Evolutionary conservation across 2,797 vertebrate genomes (phyloP).

Genomic region (Sebastes vulpes): DNA sequence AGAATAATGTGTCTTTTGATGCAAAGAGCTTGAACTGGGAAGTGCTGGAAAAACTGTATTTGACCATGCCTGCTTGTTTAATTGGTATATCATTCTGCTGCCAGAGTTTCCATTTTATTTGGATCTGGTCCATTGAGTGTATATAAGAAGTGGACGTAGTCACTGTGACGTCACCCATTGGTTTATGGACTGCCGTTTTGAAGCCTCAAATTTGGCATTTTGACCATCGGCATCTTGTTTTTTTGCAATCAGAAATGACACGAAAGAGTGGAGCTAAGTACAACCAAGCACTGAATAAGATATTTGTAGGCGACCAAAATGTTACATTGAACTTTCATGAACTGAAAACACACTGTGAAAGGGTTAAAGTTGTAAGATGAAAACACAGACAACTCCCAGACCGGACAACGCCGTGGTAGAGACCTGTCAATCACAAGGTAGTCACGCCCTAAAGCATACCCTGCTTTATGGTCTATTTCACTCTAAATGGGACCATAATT

Average conservation of each 20-base stretch:
- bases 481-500: no score
- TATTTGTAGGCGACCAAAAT: no score
- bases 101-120: background rate
- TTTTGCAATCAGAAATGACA: no score
- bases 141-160: background rate
- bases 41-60: background rate
- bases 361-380: no score
- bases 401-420: accelerated
- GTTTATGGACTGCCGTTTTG: background rate
- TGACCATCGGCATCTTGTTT: accelerated
- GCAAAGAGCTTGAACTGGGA: accelerated
- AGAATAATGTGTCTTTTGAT: background rate
- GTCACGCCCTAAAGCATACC: accelerated
- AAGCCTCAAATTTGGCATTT: no score
- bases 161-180: background rate
- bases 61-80: background rate
- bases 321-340: no score
- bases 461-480: no score
- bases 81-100: background rate
- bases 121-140: background rate
- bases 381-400: no score
- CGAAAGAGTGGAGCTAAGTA: no score
- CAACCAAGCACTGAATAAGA: no score
- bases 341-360: no score
- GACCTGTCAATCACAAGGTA: no score